These are phyloP conservation scores for Mercenaria mercenaria DNA, from an alignment of 1,140 invertebrate species.

Conservation along the genomic window DNA sequence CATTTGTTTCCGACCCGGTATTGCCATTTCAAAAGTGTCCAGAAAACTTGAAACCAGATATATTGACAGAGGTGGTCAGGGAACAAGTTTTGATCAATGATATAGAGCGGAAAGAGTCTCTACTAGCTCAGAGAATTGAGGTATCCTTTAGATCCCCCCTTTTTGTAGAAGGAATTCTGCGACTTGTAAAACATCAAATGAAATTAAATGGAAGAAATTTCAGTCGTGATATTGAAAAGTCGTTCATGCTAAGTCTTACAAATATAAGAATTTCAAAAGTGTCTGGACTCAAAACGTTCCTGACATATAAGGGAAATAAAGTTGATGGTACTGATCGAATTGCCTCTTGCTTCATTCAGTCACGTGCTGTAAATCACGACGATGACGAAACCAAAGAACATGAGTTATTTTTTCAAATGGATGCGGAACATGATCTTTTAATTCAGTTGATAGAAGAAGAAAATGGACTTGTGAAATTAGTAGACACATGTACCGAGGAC, in stretches of 20 bases:
- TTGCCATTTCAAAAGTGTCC: neutral
- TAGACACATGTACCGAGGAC: constrained; percentile 8
- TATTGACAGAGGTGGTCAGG: neutral
- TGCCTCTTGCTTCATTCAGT: neutral
- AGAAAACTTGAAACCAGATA: neutral
- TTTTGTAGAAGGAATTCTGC: neutral
- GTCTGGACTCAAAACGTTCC: constrained; percentile 9
- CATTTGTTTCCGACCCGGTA: neutral
- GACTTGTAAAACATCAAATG: constrained; percentile 4
- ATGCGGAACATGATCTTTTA: neutral
- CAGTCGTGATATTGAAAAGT: neutral
- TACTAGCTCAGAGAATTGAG: neutral
- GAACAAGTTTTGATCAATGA: neutral
- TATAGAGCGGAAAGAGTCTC: neutral
- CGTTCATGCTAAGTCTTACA: neutral
- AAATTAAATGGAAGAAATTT: neutral
- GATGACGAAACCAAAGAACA: neutral
- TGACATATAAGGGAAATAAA: constrained; percentile 10
- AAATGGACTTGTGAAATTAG: neutral
- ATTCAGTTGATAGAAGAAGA: neutral
- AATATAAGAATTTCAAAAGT: neutral
- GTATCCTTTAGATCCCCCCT: neutral
- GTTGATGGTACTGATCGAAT: neutral
- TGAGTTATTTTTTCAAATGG: neutral
- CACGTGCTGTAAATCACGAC: neutral